These are phyloP conservation scores for Nannoperca australis DNA, from an alignment of 2,797 vertebrate genomes.

Conservation along the genomic window DNA sequence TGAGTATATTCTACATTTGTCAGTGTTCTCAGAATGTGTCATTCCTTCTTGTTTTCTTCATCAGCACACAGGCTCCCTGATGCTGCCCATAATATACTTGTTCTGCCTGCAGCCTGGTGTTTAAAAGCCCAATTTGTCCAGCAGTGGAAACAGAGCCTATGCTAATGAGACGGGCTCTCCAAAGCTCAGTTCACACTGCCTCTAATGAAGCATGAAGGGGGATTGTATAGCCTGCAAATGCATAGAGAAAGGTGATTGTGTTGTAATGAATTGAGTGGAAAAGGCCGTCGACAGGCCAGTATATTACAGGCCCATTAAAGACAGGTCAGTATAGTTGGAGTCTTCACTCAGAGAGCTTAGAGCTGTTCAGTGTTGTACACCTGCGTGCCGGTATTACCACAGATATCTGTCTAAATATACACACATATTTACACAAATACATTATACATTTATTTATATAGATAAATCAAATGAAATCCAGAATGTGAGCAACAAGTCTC, in stretches of 20 bases:
- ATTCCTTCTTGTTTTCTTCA: constrained; percentile 20
- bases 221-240: constrained; percentile 68
- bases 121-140: constrained; percentile 75
- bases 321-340: constrained; percentile 89
- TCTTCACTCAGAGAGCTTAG: constrained; percentile 27
- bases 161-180: constrained; percentile 91
- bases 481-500: constrained; percentile 1
- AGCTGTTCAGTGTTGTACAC: constrained; percentile 9
- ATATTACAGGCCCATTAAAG: constrained; percentile 88
- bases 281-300: constrained; percentile 94
- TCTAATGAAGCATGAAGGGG: constrained; percentile 95
- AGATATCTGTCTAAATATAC: neutral
- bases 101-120: constrained; percentile 64
- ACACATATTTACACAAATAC: no score
- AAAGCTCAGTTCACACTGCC: constrained; percentile 90
- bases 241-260: constrained; percentile 92
- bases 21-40: neutral
- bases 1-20: constrained; percentile 13
- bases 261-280: constrained; percentile 99
- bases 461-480: neutral
- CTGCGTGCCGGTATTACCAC: neutral
- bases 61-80: constrained; percentile 25
- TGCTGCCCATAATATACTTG: constrained; percentile 44
- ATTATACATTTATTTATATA: neutral
- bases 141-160: constrained; percentile 78